Percentiles rank a stretch among this genome's conserved stretches.
These are phyloP conservation scores for Stratiomys singularior DNA, from an alignment of 2,888 invertebrate genomes.

Conservation along the genomic window DNA sequence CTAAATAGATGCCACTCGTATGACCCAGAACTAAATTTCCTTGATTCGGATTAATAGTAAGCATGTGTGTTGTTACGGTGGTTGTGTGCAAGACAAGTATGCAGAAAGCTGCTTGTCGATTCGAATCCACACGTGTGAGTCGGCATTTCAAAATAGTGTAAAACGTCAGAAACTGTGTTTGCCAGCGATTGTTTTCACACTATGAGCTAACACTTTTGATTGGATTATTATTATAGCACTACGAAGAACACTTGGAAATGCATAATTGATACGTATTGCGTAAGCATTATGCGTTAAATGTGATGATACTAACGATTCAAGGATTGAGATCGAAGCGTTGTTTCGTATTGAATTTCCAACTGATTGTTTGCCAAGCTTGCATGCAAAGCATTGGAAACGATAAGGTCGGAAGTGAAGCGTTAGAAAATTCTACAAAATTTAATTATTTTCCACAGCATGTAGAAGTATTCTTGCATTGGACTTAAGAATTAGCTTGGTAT, in stretches of 20 bases:
- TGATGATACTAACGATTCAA: background rate
- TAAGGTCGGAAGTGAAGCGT: too few relatives aligned
- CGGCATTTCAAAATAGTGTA: background rate
- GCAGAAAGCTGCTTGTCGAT: background rate
- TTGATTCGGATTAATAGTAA: background rate
- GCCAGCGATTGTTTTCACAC: background rate
- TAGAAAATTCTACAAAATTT: too few relatives aligned
- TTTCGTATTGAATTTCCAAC: too few relatives aligned
- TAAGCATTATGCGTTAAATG: background rate
- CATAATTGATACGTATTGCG: background rate
- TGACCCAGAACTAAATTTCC: background rate
- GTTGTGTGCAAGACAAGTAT: background rate
- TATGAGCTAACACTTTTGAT: background rate
- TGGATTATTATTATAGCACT: background rate
- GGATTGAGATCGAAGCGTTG: too few relatives aligned
- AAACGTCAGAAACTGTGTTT: background rate
- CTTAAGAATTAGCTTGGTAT: too few relatives aligned
- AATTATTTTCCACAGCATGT: too few relatives aligned
- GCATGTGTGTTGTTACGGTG: background rate
- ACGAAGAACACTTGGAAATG: background rate
- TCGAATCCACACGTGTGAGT: conserved; percentile 1
- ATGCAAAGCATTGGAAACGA: too few relatives aligned
- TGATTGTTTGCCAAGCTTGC: too few relatives aligned
- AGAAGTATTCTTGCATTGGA: too few relatives aligned
- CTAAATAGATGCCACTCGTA: too few relatives aligned